phyloP scores from a whole-genome alignment of 2,113 vertebrate genomes.

The Nibea coibor region DNA sequence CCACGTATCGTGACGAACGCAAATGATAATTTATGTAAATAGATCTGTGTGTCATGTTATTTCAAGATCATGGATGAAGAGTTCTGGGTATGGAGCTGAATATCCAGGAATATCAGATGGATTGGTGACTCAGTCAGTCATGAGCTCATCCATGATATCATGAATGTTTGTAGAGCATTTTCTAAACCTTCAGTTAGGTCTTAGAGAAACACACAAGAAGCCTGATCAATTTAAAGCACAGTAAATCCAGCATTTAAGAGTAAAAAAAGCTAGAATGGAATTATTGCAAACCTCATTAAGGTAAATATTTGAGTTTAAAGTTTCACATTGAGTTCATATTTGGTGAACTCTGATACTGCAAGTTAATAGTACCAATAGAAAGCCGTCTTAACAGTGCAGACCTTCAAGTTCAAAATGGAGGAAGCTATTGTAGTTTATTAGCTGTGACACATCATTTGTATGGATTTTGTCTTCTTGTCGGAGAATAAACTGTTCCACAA shows the following conservation, averaged over 20 bases:
- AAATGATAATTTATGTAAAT: slow-evolving; percentile 43
- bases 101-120: slow-evolving; percentile 47
- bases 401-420: background rate
- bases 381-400: background rate
- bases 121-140: slow-evolving; percentile 11
- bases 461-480: background rate
- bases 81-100: slow-evolving; percentile 1
- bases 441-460: background rate
- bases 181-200: background rate
- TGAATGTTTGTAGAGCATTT: background rate
- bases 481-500: background rate
- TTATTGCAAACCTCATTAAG: background rate
- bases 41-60: slow-evolving; percentile 13
- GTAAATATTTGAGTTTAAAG: background rate
- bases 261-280: background rate
- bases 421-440: too few species aligned
- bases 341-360: background rate
- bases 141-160: slow-evolving; percentile 37
- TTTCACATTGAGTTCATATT: background rate
- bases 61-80: slow-evolving; percentile 36
- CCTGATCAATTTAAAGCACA: background rate
- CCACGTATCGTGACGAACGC: background rate
- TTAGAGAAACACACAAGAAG: background rate
- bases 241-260: background rate
- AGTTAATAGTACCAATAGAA: background rate